Base-by-base conservation (phyloP, 1,140 invertebrate genomes). In the Piezodorus guildinii region DNA sequence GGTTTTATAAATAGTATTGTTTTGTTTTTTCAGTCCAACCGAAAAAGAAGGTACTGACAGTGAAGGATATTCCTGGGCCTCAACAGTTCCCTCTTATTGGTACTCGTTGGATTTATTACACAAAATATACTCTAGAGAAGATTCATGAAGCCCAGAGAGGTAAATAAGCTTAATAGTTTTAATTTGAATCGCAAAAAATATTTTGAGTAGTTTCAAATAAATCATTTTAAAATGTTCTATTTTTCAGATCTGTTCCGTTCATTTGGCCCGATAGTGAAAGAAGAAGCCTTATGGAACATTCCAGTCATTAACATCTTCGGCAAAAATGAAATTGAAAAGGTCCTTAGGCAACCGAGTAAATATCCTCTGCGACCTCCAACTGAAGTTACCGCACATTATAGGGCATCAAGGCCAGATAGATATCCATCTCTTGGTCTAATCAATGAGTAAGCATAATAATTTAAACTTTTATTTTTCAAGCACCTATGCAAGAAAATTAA, bases 321-420 rank as follows among this genome's bases (percentile, higher is more conserved):
- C 30, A 77, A 82, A n/a, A 72, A 76, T 0, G 88, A 91, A 70
- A 85, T 94, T 65, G 88, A 91, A 70, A 81, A 83, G 60, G 84
- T 94, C 5, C 77, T 91, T 16, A 82, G 82, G 62, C 80, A 81
- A 34, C 60, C 73, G 44, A 84, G 84, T 39, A 84, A 82, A 69
- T 86, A 84, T 71, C 91, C 92, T 0, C 79, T 87, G 65, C 78
- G 93, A 30, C 88, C 91, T 25, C 86, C 88, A 23, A 90, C 90
- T 3, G 86, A 90, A 73, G 86, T 91, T 60, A 83, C 90, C 45
- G 82, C 85, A 10, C 78, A 84, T 69, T 93, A 93, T 73, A 79
- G 91, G 17, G 78, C 75, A 34, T 81, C 79, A n/a, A 77, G 85
- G 15, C 85, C 82, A 0, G 88, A 91, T 74, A 79, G 85, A 71